Conservation (phyloP, 1,140 invertebrate species). For the Chelonus insularis region DNA sequence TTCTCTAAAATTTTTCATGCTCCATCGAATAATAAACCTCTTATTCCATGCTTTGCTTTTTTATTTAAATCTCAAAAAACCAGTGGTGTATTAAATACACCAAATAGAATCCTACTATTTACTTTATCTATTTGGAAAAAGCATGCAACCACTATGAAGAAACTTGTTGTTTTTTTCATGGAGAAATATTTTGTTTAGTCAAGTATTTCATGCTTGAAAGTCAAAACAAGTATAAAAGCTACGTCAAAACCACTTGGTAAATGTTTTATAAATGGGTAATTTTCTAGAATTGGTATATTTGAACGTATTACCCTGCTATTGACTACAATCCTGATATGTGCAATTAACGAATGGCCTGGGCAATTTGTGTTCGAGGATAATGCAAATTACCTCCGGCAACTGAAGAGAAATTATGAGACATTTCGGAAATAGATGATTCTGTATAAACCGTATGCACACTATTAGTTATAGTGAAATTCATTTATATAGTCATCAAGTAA, state of each 20-base stretch:
- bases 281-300: neutral
- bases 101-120: too few species aligned
- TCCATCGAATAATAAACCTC: too few species aligned
- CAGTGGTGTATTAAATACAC: too few species aligned
- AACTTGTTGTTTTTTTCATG: too few species aligned
- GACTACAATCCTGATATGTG: neutral
- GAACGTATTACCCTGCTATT: neutral
- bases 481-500: slow-evolving; percentile 28
- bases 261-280: neutral
- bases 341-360: neutral
- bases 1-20: too few species aligned
- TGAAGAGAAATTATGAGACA: slow-evolving; percentile 38
- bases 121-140: too few species aligned
- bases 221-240: neutral
- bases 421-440: slow-evolving; percentile 34
- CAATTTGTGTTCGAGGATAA: slow-evolving; percentile 18
- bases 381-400: slow-evolving; percentile 15
- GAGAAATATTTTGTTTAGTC: too few species aligned
- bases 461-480: slow-evolving; percentile 9
- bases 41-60: too few species aligned
- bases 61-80: too few species aligned
- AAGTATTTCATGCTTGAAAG: too few species aligned
- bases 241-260: neutral
- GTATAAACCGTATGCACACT: slow-evolving; percentile 5
- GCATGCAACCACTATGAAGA: too few species aligned